Conservation (phyloP, 2,888 invertebrate genomes). For the Ferrisia virgata region DNA sequence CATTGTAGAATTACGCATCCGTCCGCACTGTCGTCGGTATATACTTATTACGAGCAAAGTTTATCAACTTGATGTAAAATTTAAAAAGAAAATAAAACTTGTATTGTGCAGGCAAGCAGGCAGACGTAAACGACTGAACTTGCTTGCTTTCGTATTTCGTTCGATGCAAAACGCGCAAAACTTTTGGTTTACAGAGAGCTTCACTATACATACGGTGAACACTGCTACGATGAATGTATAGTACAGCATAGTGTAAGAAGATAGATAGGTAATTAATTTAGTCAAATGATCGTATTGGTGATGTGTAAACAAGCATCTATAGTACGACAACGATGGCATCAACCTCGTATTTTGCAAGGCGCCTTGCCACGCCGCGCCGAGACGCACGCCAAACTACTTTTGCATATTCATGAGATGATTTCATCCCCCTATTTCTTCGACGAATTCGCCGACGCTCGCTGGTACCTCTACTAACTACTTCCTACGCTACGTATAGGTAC, state of each 20-base stretch:
- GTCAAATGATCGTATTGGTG: conserved; percentile 20
- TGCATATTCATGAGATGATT: conserved; percentile 30
- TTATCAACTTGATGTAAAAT: not conserved
- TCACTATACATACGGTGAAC: too few relatives aligned
- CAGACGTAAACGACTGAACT: too few relatives aligned
- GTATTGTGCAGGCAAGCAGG: not conserved
- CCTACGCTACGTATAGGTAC: too few relatives aligned
- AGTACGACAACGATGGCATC: conserved; percentile 26
- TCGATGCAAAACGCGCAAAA: not conserved
- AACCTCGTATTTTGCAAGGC: conserved; percentile 15
- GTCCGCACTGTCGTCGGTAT: not conserved
- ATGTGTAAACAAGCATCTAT: conserved; percentile 30
- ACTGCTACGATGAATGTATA: too few relatives aligned
- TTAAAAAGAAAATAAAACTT: not conserved
- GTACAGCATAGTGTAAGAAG: too few relatives aligned
- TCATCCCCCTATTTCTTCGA: conserved; percentile 20
- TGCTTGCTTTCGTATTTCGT: not conserved
- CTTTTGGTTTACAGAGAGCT: not conserved
- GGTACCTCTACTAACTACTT: too few relatives aligned
- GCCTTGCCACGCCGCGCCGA: conserved; percentile 7
- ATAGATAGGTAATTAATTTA: conserved; percentile 26
- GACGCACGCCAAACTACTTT: conserved; percentile 23
- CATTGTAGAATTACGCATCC: not conserved
- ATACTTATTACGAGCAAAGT: not conserved
- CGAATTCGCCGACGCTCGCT: not conserved